Percentiles rank a stretch among this genome's conserved stretches.
These are phyloP conservation scores for Sibirionetta formosa DNA, from an alignment of 2,797 vertebrate genomes.

Conservation along the genomic window DNA sequence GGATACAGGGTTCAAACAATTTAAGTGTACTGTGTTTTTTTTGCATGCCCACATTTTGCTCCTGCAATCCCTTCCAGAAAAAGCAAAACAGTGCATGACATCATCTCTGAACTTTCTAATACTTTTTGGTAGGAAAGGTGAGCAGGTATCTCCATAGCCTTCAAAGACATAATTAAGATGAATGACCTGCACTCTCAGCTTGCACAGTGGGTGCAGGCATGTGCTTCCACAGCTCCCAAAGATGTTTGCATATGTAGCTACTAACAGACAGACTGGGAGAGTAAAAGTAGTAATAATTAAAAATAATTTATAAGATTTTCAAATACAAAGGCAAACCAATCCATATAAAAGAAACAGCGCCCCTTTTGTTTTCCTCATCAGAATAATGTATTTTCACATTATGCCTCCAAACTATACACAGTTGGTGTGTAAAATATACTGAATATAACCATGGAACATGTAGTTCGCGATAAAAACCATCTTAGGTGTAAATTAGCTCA, in stretches of 20 bases:
- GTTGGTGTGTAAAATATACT: slow-evolving; percentile 44
- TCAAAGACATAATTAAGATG: background rate
- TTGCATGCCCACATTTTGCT: background rate
- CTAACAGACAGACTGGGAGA: background rate
- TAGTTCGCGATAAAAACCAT: slow-evolving; percentile 75
- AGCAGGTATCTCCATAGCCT: background rate
- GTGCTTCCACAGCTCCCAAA: background rate
- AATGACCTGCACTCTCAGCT: background rate
- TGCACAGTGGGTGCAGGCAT: background rate
- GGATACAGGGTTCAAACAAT: background rate
- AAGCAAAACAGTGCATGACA: background rate
- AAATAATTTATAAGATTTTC: background rate
- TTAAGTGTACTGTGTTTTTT: too few species aligned
- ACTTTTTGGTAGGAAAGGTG: background rate
- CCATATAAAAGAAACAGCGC: background rate
- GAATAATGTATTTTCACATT: slow-evolving; percentile 43
- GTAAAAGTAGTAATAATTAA: background rate
- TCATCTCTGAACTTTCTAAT: background rate
- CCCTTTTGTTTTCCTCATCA: background rate
- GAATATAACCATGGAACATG: slow-evolving; percentile 52
- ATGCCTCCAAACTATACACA: slow-evolving; percentile 34
- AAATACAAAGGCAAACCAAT: background rate
- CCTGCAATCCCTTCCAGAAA: background rate
- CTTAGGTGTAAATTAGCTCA: slow-evolving; percentile 84
- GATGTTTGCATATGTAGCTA: background rate